Base-by-base conservation (phyloP, 2,797 vertebrate genomes). In the Graptemys geographica region DNA sequence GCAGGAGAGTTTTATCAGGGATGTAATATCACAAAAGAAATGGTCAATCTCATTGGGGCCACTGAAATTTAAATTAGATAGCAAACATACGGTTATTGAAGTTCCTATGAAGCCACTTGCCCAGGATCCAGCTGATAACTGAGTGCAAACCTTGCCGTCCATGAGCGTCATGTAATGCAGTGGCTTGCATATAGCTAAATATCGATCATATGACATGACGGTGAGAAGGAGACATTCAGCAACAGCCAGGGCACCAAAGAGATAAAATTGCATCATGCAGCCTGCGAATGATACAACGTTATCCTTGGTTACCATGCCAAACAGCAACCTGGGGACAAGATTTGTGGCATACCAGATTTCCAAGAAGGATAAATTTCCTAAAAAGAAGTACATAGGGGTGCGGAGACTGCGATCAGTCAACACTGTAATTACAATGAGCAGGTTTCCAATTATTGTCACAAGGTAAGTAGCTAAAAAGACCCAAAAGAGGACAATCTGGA, bases 321-420 rank as follows among this genome's bases (percentile, higher is more conserved):
- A 47, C 79, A 97, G 57, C 95, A 97, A 96, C 78, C 89, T 97
- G 37, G 97, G 96, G 33, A 94, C 49, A 11, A 94, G 90, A 55
- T 92, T 90, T 13, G 96, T 91, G 23, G 95, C 90, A 49, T 94
- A 96, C 53, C 90, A 97, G 56, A 96, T 87, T 89, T 97, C 96
- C 62, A 96, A 81, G 28, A 59, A 59, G 28, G 57, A 59, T 59
- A 59, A 59, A 59, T 59, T 59, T 31, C 57, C 57, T 59, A 97
- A 47, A 25, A 97, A 93, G 59, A 96, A 96, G 81, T 97, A 96
- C 95, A 95, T 95, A 23, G 90, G 95, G 27, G 53, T 97, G 13
- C 94, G 93, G 21, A 96, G 93, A 74, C 86, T 69, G 41, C 31
- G 80, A 41, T 53, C 95, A 49, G 87, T 47, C 27, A 94, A 82